phyloP scores from a whole-genome alignment of 1,140 invertebrate genomes.

The Drosophila ficusphila region DNA sequence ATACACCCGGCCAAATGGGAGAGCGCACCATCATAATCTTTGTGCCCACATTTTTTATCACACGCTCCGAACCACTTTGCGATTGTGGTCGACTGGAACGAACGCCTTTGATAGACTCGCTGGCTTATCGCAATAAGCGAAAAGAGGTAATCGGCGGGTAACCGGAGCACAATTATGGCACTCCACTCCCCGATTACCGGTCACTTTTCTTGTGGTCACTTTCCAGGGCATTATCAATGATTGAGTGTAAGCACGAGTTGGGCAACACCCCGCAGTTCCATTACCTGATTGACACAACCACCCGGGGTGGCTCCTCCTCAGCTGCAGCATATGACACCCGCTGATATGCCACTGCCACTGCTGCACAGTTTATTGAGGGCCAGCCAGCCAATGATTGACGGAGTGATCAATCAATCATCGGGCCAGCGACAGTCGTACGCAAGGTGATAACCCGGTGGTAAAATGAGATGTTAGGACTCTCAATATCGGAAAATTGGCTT shows the following conservation, averaged over 20 bases:
- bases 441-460: background rate
- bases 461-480: slow-evolving; percentile 9
- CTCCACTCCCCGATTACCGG: slow-evolving; percentile 27
- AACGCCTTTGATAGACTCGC: slow-evolving; percentile 38
- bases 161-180: slow-evolving; percentile 40
- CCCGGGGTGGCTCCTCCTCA: slow-evolving; percentile 1
- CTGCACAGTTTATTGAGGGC: slow-evolving; percentile 16
- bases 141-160: slow-evolving; percentile 43
- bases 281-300: slow-evolving; percentile 32
- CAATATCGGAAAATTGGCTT: background rate
- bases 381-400: background rate
- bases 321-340: slow-evolving; percentile 35
- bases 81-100: slow-evolving; percentile 53
- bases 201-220: slow-evolving; percentile 22
- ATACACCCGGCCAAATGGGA: slow-evolving; percentile 7
- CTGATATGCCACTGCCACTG: slow-evolving; percentile 14
- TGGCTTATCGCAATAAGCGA: slow-evolving; percentile 51
- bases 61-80: slow-evolving; percentile 61
- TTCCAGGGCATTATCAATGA: slow-evolving; percentile 57
- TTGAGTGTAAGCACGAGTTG: slow-evolving; percentile 73
- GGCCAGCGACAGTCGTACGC: slow-evolving; percentile 1
- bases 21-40: slow-evolving; percentile 50
- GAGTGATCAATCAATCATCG: slow-evolving; percentile 34
- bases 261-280: slow-evolving; percentile 13
- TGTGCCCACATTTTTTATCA: slow-evolving; percentile 58